Base-by-base conservation (phyloP, 2,797 vertebrate genomes). In the Acestrorhynchus altus region DNA sequence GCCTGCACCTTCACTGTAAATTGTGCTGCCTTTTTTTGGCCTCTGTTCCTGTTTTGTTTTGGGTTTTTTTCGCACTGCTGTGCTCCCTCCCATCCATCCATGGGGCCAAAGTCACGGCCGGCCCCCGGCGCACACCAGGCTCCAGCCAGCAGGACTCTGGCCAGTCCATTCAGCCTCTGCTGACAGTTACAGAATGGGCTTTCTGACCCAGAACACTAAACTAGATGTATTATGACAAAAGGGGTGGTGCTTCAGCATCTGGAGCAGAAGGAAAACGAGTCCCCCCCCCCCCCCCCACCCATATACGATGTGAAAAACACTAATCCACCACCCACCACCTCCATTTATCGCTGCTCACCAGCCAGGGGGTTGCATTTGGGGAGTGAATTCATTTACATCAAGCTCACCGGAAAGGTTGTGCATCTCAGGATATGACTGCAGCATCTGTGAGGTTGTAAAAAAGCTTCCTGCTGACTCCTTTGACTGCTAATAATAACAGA, bases 101-200 rank as follows among this genome's bases (percentile, higher is more conserved):
- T 59, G 83, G 84, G 86, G 80, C 82, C 57, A 73, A 87, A 86
- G 88, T 86, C 87, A 81, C 80, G 86, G 79, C 83, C 79, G 80
- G 86, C 87, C 89, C 84, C 74, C 82, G 73, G 82, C 77, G 67
- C 88, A 84, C 89, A 88, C 82, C 81, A 77, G 83, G 82, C 78
- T 66, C 76, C 79, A 89, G 88, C 85, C 91, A 92, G 89, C 88
- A 79, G 89, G 91, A 89, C 84, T 85, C 22, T 44, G 74, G 84
- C 87, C 89, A 89, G 77, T 74, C 83, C 83, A 86, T 89, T 91
- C 88, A 88, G 87, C 86, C 82, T 82, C 71, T 79, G 78, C 74
- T 90, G 88, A 92, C 89, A 92, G 89, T 83, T 86, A 88, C 84
- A 91, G 90, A 92, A 91, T 89, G 84, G 88, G 90, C 83, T 86